phyloP scores from a whole-genome alignment of 2,113 vertebrate genomes.

The Malurus elegans region DNA sequence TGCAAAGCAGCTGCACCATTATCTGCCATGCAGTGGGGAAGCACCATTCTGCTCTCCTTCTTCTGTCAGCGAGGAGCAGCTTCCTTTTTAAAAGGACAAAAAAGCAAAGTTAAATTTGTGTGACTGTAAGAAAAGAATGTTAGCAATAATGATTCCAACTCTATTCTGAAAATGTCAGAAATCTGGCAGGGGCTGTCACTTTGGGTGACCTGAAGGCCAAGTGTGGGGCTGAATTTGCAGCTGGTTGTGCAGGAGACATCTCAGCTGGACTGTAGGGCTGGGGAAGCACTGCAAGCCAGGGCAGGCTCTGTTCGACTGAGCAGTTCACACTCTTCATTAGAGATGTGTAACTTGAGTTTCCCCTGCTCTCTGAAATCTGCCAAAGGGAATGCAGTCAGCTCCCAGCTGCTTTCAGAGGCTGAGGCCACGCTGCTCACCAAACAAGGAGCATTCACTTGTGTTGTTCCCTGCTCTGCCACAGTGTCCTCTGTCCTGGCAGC shows the following conservation, averaged over 20 bases:
- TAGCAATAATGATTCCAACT: background rate
- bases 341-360: background rate
- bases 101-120: background rate
- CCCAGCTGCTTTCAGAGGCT: background rate
- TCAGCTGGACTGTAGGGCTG: background rate
- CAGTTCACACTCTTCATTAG: background rate
- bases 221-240: background rate
- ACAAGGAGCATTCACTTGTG: rapidly evolving
- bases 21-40: background rate
- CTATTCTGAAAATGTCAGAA: background rate
- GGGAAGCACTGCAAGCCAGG: background rate
- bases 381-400: rapidly evolving
- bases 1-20: background rate
- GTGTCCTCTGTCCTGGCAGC: background rate
- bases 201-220: background rate
- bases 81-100: background rate
- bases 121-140: background rate
- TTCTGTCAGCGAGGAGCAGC: background rate
- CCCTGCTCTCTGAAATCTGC: background rate
- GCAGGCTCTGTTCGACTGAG: rapidly evolving
- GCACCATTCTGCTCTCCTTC: background rate
- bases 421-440: rapidly evolving
- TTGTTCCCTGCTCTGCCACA: background rate
- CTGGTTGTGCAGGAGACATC: background rate
- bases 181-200: background rate